phyloP scores from a whole-genome alignment of 2,113 vertebrate species.

The Micronycteris hirsuta region DNA sequence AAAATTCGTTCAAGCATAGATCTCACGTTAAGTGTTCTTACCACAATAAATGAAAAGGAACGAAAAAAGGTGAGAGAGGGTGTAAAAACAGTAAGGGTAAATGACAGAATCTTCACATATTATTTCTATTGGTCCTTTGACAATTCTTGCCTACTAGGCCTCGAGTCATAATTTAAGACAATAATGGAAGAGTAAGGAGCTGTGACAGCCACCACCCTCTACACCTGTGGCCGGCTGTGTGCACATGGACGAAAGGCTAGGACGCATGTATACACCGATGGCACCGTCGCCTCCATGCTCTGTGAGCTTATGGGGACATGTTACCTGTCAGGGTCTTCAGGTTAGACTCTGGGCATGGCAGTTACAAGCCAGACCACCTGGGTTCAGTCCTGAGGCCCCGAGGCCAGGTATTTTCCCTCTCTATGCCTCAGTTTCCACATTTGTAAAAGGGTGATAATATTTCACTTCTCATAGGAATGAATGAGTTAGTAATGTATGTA shows the following conservation, averaged over 20 bases:
- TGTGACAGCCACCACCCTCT: neutral
- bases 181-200: neutral
- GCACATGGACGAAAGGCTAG: rapidly evolving
- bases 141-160: neutral
- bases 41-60: neutral
- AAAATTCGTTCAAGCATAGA: neutral
- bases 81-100: too few relatives aligned
- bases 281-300: neutral
- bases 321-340: neutral
- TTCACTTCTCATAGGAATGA: neutral
- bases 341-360: rapidly evolving
- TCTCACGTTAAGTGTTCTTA: neutral
- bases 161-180: neutral
- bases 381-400: neutral
- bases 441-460: neutral
- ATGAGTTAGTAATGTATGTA: too few relatives aligned
- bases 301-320: rapidly evolving
- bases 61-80: neutral
- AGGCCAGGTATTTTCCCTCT: neutral
- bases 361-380: neutral
- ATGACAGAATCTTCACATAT: neutral
- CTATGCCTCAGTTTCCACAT: neutral
- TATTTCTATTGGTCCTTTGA: neutral
- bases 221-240: rapidly evolving
- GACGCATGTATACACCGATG: rapidly evolving